These are phyloP conservation scores for Sarcophaga variegata DNA, from an alignment of 2,888 invertebrate genomes.

Conservation along the genomic window DNA sequence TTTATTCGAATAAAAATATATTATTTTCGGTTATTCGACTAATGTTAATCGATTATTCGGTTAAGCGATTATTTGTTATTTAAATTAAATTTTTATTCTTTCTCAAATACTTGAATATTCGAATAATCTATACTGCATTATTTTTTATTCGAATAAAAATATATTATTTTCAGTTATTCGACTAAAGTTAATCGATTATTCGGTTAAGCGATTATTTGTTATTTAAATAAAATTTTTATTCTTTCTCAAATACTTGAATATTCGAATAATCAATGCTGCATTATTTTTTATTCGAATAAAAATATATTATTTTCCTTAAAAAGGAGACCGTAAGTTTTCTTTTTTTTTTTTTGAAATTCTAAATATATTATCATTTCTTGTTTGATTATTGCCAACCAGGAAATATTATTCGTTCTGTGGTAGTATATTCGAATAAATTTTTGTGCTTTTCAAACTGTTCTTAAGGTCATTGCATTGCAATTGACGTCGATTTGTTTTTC, in stretches of 20 bases:
- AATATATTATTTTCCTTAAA: neutral
- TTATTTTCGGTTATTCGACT: no score
- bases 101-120: neutral
- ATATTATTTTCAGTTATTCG: no score
- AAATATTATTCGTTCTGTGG: conserved; percentile 40
- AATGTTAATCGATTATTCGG: no score
- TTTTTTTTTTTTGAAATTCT: no score
- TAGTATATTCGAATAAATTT: neutral
- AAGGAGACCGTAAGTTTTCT: neutral
- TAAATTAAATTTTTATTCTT: no score
- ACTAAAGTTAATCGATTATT: no score
- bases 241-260: no score
- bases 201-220: no score
- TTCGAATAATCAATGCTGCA: no score
- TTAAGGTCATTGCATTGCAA: conserved; percentile 66
- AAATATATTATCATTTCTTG: neutral
- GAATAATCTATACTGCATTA: neutral
- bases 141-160: conserved; percentile 3
- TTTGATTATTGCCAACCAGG: conserved; percentile 50
- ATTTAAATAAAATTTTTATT: no score
- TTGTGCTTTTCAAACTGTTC: conserved; percentile 50
- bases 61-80: no score
- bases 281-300: no score
- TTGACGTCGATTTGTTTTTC: conserved; percentile 60
- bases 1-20: conserved; percentile 6